Evolutionary conservation across 1,140 invertebrate species (phyloP).

Genomic region (Rhopalosiphum maidis): DNA sequence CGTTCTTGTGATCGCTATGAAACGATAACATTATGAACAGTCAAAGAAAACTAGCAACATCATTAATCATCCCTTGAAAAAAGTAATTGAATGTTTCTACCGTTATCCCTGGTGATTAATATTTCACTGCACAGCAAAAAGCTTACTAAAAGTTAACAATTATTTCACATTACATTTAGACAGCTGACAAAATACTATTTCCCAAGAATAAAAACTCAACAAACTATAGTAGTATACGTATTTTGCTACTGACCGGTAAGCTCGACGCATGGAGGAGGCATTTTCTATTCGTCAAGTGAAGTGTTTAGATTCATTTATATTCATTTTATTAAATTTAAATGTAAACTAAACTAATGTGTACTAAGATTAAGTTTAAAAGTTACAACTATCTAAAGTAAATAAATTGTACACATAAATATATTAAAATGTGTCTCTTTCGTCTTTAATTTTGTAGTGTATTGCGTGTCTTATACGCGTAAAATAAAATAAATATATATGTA

Average conservation of each 20-base stretch:
- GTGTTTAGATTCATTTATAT: background rate
- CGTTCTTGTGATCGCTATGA: too few relatives aligned
- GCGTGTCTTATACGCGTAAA: background rate
- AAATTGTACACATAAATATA: background rate
- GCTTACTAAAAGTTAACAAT: background rate
- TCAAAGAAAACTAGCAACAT: background rate
- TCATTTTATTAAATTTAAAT: background rate
- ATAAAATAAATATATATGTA: background rate
- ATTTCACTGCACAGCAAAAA: background rate
- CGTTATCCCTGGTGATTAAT: background rate
- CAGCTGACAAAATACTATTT: conserved; percentile 9
- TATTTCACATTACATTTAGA: conserved; percentile 2
- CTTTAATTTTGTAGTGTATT: background rate
- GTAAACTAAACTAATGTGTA: background rate
- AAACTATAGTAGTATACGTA: background rate
- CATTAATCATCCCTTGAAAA: background rate
- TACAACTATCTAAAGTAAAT: background rate
- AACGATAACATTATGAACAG: background rate
- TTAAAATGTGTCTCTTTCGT: background rate
- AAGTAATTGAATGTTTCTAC: conserved; percentile 13
- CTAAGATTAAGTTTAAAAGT: background rate
- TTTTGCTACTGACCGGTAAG: background rate
- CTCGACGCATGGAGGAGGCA: background rate
- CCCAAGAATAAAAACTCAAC: background rate
- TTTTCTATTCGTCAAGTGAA: background rate